phyloP scores from a whole-genome alignment of 2,888 invertebrate species.

The Agapetus fuscipes region DNA sequence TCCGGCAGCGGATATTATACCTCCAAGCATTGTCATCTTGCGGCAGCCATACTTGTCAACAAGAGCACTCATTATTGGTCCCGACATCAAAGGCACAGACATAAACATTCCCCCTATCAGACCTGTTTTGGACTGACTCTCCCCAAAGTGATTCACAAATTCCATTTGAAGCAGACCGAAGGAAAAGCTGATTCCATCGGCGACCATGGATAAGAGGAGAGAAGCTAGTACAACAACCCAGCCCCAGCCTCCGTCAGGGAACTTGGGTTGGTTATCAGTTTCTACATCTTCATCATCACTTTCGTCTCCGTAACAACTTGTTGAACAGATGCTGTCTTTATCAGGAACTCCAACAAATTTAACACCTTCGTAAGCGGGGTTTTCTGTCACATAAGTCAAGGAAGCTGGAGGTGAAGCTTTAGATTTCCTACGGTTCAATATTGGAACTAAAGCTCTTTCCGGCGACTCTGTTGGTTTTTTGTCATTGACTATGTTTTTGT shows the following conservation, averaged over 20 bases:
- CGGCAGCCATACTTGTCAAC: slow-evolving; percentile 82
- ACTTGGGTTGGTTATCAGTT: slow-evolving; percentile 39
- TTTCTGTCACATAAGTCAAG: slow-evolving; percentile 24
- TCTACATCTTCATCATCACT: slow-evolving; percentile 27
- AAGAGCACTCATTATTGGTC: slow-evolving; percentile 74
- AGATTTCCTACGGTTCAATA: slow-evolving; percentile 20
- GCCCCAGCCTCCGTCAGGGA: slow-evolving; percentile 81
- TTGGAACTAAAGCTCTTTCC: slow-evolving; percentile 32
- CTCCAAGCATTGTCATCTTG: slow-evolving; percentile 65
- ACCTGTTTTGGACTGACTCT: slow-evolving; percentile 76
- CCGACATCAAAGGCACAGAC: slow-evolving; percentile 76
- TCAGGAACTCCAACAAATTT: slow-evolving; percentile 45
- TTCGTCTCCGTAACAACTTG: slow-evolving; percentile 25
- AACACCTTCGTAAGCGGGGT: slow-evolving; percentile 40
- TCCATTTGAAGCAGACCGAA: slow-evolving; percentile 84
- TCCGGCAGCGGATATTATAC: slow-evolving; percentile 61
- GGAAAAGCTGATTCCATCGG: slow-evolving; percentile 88
- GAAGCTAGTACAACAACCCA: slow-evolving; percentile 85
- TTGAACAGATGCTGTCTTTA: slow-evolving; percentile 38
- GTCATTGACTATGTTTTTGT: slow-evolving; percentile 22
- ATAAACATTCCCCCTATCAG: slow-evolving; percentile 87
- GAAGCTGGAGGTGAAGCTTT: slow-evolving; percentile 9
- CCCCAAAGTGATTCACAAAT: slow-evolving; percentile 69
- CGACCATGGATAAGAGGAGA: slow-evolving; percentile 77
- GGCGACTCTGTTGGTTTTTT: slow-evolving; percentile 21